Evolutionary conservation across 2,113 vertebrate genomes (phyloP), one percentile per base, ranked within the genome.

Genomic region (Anoplopoma fimbria): DNA sequence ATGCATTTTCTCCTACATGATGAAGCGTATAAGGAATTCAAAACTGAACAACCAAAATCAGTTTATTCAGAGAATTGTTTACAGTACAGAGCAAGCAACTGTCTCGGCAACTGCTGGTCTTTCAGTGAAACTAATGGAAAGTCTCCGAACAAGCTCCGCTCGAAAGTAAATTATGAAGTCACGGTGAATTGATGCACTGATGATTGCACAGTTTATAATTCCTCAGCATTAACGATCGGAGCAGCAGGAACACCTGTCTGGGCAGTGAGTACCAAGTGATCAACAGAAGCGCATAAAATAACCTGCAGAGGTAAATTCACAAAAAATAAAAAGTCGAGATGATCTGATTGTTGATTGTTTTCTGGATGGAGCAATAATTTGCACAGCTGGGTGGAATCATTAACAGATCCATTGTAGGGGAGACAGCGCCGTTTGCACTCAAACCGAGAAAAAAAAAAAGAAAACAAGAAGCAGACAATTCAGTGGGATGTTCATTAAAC

Each of bases 341-440:
- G 49, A 86, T 79, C 29, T 45, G 53, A 80, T 75, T 74, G 53
- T 68, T 81, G 21, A 86, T 75, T 80, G 63, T 72, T 90, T 89
- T 51, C 69, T 78, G 62, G 51, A 83, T 75, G 47, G 73, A 74
- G 55, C 71, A 42, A 70, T 80, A 85, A 82, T 77, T 23, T 71
- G 82, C 85, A 87, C 86, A 87, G 85, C 89, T 89, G 84, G 77
- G 68, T 72, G 64, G 72, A 79, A 79, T 77, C 88, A 86, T 87
- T 89, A 89, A 77, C 79, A 69, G 62, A 79, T 85, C 64, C 71
- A 49, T 65, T 60, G 42, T 78, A 36, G 27, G 38, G 27, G 38
- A 71, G 68, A 68, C 33, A 2, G 40, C 6, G 21, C 27, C n/a
- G 10, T 82, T 81, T 69, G 47, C 40, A 69, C 74, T 78, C 47